A percentile compares a stretch with the other conserved stretches of the same genome.
Conservation (phyloP, 1,140 invertebrate genomes). For the Phocides pigmalion region DNA sequence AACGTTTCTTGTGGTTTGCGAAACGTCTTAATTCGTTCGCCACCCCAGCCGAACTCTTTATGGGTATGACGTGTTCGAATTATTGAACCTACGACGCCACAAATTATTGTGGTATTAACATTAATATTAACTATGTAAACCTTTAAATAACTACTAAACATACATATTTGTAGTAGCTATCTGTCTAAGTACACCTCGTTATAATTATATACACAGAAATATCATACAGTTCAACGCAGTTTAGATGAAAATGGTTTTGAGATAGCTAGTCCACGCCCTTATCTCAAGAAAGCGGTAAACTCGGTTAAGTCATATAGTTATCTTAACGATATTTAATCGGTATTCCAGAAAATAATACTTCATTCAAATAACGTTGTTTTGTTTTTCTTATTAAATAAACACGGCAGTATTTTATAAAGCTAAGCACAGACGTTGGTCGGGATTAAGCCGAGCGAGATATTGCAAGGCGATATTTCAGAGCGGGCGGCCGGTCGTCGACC, state of each 20-base stretch:
- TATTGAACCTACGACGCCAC: conserved; percentile 1
- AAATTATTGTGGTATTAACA: neutral
- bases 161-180: too few species aligned
- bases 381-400: neutral
- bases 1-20: conserved; percentile 73
- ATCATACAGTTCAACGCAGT: too few species aligned
- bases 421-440: conserved; percentile 50
- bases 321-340: too few species aligned
- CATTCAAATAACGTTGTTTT: neutral
- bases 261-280: too few species aligned
- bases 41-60: conserved; percentile 29
- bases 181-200: too few species aligned
- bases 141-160: too few species aligned
- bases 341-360: neutral
- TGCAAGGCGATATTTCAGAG: conserved; percentile 65
- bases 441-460: conserved; percentile 69
- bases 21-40: conserved; percentile 75
- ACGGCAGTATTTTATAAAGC: conserved; percentile 45
- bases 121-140: neutral
- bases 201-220: too few species aligned
- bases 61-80: conserved; percentile 17
- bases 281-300: too few species aligned
- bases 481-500: conserved; percentile 69
- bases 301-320: too few species aligned
- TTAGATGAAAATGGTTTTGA: too few species aligned